Conservation (phyloP, 1,140 invertebrate species). For the Euwallacea fornicatus region DNA sequence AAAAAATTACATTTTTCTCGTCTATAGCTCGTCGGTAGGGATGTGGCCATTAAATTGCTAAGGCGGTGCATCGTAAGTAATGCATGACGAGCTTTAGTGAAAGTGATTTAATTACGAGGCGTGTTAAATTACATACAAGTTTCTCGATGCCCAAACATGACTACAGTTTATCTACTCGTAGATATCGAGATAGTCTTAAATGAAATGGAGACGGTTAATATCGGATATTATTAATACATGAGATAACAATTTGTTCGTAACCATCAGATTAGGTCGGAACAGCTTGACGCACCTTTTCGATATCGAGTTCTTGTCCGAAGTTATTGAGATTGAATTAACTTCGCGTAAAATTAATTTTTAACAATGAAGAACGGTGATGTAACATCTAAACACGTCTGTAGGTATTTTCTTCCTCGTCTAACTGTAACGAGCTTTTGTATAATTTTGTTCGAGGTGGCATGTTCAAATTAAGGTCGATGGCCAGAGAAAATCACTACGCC, state of each 20-base stretch:
- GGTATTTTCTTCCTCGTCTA: too few relatives aligned
- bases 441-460: too few relatives aligned
- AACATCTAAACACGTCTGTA: too few relatives aligned
- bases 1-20: too few relatives aligned
- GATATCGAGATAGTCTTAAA: conserved; percentile 17
- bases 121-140: conserved; percentile 22
- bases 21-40: too few relatives aligned
- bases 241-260: conserved; percentile 13
- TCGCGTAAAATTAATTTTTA: too few relatives aligned
- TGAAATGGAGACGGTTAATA: conserved; percentile 4
- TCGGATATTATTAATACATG: conserved; percentile 9
- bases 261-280: conserved; percentile 3
- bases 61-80: conserved; percentile 19
- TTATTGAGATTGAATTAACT: conserved; percentile 3
- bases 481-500: too few relatives aligned
- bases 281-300: neutral
- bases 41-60: neutral
- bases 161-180: conserved; percentile 14
- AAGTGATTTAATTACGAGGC: conserved; percentile 25
- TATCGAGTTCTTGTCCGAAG: conserved; percentile 2
- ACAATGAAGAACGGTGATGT: too few relatives aligned
- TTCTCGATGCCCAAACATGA: conserved; percentile 22
- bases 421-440: too few relatives aligned
- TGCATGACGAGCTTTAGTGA: conserved; percentile 7
- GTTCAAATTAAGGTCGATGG: too few relatives aligned